phyloP scores from a whole-genome alignment of 2,888 invertebrate genomes.

The Eulithis prunata region DNA sequence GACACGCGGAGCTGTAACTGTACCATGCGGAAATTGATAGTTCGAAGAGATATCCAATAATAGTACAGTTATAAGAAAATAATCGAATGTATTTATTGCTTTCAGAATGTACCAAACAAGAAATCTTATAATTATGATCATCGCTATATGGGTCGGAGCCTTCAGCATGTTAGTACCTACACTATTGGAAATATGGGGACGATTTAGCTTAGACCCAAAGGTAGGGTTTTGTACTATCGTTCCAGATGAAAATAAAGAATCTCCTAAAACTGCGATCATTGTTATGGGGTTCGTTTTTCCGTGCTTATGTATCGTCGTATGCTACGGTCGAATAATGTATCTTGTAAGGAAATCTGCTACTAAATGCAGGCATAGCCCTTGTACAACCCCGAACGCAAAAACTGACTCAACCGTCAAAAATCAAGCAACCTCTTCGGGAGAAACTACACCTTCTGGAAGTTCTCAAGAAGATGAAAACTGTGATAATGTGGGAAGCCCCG shows the following conservation, averaged over 20 bases:
- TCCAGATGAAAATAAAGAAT: slow-evolving; percentile 17
- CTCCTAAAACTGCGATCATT: slow-evolving; percentile 26
- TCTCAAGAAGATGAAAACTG: slow-evolving; percentile 3
- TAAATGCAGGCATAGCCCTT: slow-evolving; percentile 11
- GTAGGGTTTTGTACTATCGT: slow-evolving; percentile 32
- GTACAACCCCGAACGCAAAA: not conserved
- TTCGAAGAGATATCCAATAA: no score
- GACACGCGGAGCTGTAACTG: no score
- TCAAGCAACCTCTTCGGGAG: slow-evolving; percentile 11
- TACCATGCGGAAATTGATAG: no score
- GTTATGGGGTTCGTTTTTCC: slow-evolving; percentile 24
- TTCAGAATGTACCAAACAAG: slow-evolving; percentile 34
- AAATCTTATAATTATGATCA: slow-evolving; percentile 35
- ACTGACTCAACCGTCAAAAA: slow-evolving; percentile 12
- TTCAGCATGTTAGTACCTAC: slow-evolving; percentile 19
- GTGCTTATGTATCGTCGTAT: slow-evolving; percentile 16
- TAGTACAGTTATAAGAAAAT: not conserved
- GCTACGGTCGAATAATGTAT: slow-evolving; percentile 34
- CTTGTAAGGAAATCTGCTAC: slow-evolving; percentile 30
- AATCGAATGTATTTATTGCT: slow-evolving; percentile 1
- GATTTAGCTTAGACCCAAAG: slow-evolving; percentile 29
- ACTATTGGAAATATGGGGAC: slow-evolving; percentile 32
- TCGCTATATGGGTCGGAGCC: slow-evolving; percentile 31
- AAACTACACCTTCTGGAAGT: slow-evolving; percentile 13
- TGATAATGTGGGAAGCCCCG: slow-evolving; percentile 9